Conservation (phyloP, 2,797 vertebrate species). For the Chromis chromis region DNA sequence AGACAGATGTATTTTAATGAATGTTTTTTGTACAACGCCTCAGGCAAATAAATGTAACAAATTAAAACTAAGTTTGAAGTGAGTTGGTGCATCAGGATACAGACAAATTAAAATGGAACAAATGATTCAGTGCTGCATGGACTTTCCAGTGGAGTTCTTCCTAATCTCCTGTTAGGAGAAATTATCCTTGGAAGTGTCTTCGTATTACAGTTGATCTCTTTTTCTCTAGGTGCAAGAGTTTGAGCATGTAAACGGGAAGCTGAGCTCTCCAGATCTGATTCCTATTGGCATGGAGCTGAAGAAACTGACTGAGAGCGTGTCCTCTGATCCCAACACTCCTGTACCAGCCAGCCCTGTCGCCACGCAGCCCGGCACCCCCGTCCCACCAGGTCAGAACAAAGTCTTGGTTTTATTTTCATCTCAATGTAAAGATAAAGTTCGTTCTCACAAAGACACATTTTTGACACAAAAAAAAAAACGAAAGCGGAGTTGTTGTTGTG, state of each 20-base stretch:
- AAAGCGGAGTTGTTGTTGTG: conserved; percentile 43
- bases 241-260: conserved; percentile 96
- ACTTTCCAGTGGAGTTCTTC: conserved; percentile 5
- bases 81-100: not conserved
- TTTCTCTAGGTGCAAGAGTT: conserved; percentile 94
- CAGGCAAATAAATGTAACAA: not conserved
- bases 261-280: conserved; percentile 94
- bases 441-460: not conserved
- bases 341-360: conserved; percentile 92
- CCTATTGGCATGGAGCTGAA: conserved; percentile 90
- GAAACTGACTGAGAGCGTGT: conserved; percentile 89
- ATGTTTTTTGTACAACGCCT: not conserved
- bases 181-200: not conserved
- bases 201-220: not conserved
- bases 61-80: conserved; percentile 1
- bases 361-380: conserved; percentile 79
- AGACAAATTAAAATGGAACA: conserved; percentile 1
- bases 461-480: not conserved
- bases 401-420: not conserved
- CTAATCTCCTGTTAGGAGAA: conserved; percentile 14
- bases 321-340: conserved; percentile 94
- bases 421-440: conserved; percentile 8
- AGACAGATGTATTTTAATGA: not conserved
- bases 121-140: not conserved
- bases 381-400: conserved; percentile 86